Evolutionary conservation across 1,140 invertebrate genomes (phyloP), one percentile per base, ranked within the genome.

Genomic region (Mizuhopecten yessoensis): DNA sequence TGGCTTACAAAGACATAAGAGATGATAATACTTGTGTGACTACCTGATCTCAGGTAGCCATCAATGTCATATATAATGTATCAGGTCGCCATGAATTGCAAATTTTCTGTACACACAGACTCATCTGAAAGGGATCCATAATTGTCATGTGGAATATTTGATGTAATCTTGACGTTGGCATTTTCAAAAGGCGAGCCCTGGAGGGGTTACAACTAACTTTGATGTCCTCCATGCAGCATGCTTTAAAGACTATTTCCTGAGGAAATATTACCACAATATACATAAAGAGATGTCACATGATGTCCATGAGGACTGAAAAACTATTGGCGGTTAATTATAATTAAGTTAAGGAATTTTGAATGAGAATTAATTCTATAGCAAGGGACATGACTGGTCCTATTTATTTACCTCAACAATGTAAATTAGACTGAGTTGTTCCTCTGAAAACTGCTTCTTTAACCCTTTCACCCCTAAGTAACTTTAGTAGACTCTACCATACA

Each of bases 51-150:
- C 15, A 1, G 5, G 23, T 29, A 75, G 57, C n/a, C 57, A 75
- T 75, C 57, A 75, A 75, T 75, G 57, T 75, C 57, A 75, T 75
- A 29, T 75, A 75, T 75, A 75, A 75, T 75, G 57, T 75, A 75
- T 75, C 23, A 75, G 57, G 57, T 75, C 57, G 29, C 23, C n/a
- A 75, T 75, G 57, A 75, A 75, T 75, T 75, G 57, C 57, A 75
- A 75, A 75, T 75, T 75, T 29, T 75, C 57, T n/a, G 29, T 75
- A 75, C 29, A 75, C 57, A 17, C 23, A 75, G 29, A 5, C 57
- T n/a, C 57, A 75, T 75, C 57, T 75, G 57, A 75, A 75, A 75
- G 57, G 57, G 57, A 75, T 75, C 57, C 57, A 75, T 75, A 75
- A 75, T 29, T 29, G 57, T 75, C 57, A 75, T n/a, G 57, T 75